Percentiles rank a stretch among this genome's conserved stretches.
Evolutionary conservation across 2,888 invertebrate species (phyloP).

Genomic region (Ennomos erosarius): DNA sequence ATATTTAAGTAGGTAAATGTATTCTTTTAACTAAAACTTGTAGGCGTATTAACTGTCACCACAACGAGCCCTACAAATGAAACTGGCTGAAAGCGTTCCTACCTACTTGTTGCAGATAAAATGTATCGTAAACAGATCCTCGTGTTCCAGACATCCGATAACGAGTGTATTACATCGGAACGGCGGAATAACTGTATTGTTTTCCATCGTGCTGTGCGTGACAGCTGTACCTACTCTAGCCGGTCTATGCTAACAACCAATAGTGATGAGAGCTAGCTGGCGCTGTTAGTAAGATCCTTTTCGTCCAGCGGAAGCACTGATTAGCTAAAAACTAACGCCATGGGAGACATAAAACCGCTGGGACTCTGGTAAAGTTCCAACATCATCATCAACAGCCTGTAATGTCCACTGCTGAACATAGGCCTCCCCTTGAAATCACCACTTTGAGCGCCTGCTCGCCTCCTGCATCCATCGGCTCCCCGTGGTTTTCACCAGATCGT

Average conservation of each 20-base stretch:
- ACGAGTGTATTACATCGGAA: constrained; percentile 71
- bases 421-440: too few relatives aligned
- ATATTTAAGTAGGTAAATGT: too few relatives aligned
- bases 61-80: constrained; percentile 9
- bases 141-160: constrained; percentile 73
- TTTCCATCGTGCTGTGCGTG: constrained; percentile 60
- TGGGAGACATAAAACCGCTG: too few relatives aligned
- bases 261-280: constrained; percentile 7
- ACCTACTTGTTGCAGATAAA: constrained; percentile 40
- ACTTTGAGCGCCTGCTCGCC: too few relatives aligned
- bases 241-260: constrained; percentile 16
- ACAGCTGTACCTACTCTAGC: constrained; percentile 47
- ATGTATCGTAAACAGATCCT: constrained; percentile 57
- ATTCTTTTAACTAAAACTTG: too few relatives aligned
- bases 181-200: constrained; percentile 67
- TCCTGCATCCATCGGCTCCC: too few relatives aligned
- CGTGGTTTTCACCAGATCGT: too few relatives aligned
- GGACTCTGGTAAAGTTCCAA: too few relatives aligned
- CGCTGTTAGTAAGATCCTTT: neutral
- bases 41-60: neutral
- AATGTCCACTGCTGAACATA: too few relatives aligned
- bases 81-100: neutral
- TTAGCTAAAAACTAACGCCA: neutral
- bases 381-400: too few relatives aligned
- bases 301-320: neutral